These are phyloP conservation scores for Mesorhabditis sp. DNA, from an alignment of 2,888 invertebrate species.

Conservation along the genomic window DNA sequence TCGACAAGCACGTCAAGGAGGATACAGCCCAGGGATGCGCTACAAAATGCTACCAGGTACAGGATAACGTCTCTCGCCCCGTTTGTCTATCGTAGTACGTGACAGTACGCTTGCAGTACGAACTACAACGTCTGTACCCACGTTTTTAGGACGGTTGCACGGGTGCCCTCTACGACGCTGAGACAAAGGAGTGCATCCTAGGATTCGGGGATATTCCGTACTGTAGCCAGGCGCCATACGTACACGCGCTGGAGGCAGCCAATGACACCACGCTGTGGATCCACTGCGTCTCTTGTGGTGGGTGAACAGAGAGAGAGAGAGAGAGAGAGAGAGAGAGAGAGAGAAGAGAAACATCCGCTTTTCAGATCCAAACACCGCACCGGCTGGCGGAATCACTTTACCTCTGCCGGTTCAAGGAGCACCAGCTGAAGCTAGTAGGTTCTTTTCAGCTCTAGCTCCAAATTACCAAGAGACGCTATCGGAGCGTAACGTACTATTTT, in stretches of 20 bases:
- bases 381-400: too few species aligned
- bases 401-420: neutral
- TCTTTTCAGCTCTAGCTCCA: conserved; percentile 2
- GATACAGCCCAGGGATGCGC: conserved; percentile 48
- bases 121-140: neutral
- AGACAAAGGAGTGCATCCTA: conserved; percentile 31
- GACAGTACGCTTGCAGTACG: too few species aligned
- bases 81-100: too few species aligned
- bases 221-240: conserved; percentile 29
- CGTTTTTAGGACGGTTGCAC: conserved; percentile 45
- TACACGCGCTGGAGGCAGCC: conserved; percentile 23
- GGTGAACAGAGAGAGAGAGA: neutral
- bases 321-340: too few species aligned
- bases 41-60: conserved; percentile 46
- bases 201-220: conserved; percentile 44
- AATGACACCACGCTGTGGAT: conserved; percentile 33
- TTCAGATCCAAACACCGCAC: too few species aligned
- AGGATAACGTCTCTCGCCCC: too few species aligned
- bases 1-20: conserved; percentile 38
- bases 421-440: neutral
- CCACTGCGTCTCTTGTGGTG: conserved; percentile 46
- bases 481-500: neutral
- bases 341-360: too few species aligned
- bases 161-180: conserved; percentile 38
- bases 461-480: conserved; percentile 6